Evolutionary conservation across 2,113 vertebrate species (phyloP).

Genomic region (Tringa solitaria): DNA sequence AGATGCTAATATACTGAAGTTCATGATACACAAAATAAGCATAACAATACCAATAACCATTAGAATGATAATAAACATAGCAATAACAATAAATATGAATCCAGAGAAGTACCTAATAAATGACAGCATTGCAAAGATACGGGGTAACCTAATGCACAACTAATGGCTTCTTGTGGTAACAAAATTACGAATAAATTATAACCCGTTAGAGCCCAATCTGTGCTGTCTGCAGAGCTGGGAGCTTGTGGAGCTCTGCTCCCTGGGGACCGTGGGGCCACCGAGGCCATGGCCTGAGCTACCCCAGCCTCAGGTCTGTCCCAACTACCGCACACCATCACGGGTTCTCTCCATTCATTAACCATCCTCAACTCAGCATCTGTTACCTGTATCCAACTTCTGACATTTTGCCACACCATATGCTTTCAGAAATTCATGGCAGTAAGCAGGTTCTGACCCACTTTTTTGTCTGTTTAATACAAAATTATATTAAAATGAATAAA

Average conservation of each 20-base stretch:
- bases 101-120: not conserved
- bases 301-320: not conserved
- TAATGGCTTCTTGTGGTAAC: not conserved
- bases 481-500: not conserved
- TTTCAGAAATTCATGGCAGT: not conserved
- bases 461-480: not conserved
- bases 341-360: not conserved
- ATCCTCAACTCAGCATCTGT: not conserved
- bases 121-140: not conserved
- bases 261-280: rapidly evolving
- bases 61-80: not conserved
- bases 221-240: not conserved
- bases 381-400: not conserved
- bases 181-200: not conserved
- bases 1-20: not conserved
- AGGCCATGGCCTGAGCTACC: not conserved
- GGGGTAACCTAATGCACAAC: not conserved
- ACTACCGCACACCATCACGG: not conserved
- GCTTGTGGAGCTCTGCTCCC: not conserved
- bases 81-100: not conserved
- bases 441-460: not conserved
- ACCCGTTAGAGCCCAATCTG: not conserved
- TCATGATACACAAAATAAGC: not conserved
- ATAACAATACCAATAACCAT: not conserved
- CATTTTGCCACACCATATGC: not conserved